Percentiles rank a stretch among this genome's conserved stretches.
Conservation (phyloP, 1,140 invertebrate species). For the Nilaparvata lugens region DNA sequence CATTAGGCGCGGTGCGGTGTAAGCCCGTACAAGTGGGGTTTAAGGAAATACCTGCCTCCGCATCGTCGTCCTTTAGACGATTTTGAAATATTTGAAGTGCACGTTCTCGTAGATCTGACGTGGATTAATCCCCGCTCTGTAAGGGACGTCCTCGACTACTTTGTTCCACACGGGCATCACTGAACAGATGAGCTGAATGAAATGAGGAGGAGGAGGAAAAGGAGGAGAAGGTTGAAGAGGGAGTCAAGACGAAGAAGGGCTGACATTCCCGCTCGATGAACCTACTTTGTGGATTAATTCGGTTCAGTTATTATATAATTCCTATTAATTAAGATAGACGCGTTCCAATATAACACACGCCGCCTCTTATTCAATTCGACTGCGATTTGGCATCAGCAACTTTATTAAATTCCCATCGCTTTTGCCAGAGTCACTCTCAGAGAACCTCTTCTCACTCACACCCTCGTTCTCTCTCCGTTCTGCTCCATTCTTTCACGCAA, state of each 20-base stretch:
- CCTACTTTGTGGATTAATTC: conserved; percentile 2
- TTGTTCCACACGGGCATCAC: neutral
- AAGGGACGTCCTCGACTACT: neutral
- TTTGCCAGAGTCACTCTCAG: too few relatives aligned
- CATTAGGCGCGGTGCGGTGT: conserved; percentile 11
- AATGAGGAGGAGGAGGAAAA: too few relatives aligned
- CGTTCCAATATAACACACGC: too few relatives aligned
- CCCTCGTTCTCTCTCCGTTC: too few relatives aligned
- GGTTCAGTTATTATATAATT: conserved; percentile 4
- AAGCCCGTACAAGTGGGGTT: conserved; percentile 13
- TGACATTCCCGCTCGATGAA: neutral
- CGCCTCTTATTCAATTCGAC: too few relatives aligned
- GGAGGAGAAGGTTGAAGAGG: too few relatives aligned
- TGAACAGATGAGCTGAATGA: too few relatives aligned
- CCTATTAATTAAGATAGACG: conserved; percentile 3
- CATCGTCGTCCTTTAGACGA: neutral
- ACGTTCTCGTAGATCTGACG: neutral
- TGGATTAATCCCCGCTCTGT: neutral
- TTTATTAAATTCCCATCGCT: too few relatives aligned
- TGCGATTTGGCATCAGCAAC: too few relatives aligned
- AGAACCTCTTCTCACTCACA: too few relatives aligned
- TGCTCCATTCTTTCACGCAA: too few relatives aligned
- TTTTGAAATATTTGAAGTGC: conserved; percentile 2
- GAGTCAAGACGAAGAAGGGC: too few relatives aligned
- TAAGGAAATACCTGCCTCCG: neutral